These are phyloP conservation scores for Hemicentrotus pulcherrimus DNA, from an alignment of 35 echinoderm and acorn worm species.

Conservation along the genomic window DNA sequence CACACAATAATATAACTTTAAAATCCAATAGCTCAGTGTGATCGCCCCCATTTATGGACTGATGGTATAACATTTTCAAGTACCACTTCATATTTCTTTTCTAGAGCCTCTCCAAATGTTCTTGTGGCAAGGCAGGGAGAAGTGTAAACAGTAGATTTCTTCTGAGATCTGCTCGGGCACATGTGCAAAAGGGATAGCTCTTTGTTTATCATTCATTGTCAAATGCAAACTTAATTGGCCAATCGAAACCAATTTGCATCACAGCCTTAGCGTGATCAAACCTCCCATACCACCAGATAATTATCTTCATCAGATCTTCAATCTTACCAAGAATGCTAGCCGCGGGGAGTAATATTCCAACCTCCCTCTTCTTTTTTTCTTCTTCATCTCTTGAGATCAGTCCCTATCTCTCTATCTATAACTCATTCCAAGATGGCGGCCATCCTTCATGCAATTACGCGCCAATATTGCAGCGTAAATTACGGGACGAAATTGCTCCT, in stretches of 20 bases:
- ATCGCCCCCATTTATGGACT: neutral
- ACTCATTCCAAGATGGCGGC: neutral
- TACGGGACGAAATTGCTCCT: neutral
- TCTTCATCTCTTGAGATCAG: neutral
- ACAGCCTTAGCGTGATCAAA: neutral
- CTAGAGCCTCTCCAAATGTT: neutral
- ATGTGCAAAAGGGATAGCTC: neutral
- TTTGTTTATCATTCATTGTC: neutral
- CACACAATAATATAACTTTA: too few relatives aligned
- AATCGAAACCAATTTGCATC: neutral
- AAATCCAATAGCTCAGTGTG: neutral
- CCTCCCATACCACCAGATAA: neutral
- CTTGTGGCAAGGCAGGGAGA: neutral
- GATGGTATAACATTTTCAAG: neutral
- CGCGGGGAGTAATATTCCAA: conserved; percentile 1
- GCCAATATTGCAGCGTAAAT: conserved; percentile 29
- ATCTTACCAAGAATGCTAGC: neutral
- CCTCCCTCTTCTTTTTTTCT: neutral
- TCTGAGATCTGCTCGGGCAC: neutral
- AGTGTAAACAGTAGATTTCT: neutral
- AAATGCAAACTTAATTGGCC: conserved; percentile 18
- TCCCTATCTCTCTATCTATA: neutral
- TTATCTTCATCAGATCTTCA: neutral
- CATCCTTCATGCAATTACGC: conserved; percentile 26
- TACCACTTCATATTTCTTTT: neutral